Evolutionary conservation across 2,797 vertebrate species (phyloP).

Genomic region (Platyrinchus mystaceus): DNA sequence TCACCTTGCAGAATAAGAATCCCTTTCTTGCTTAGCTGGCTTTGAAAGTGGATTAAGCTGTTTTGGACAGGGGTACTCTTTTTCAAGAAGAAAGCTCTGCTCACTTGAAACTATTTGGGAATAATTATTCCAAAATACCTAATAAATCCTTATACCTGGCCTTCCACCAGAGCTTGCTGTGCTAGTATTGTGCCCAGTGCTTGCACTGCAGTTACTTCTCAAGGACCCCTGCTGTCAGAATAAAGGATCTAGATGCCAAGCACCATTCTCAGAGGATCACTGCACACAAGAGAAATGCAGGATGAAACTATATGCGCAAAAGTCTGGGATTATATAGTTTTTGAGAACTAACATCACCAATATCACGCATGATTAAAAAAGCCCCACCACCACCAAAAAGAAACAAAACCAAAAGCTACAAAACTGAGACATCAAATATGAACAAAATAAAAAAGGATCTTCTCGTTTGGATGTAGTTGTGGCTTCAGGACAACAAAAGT

Average conservation of each 20-base stretch:
- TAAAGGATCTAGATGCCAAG: not conserved
- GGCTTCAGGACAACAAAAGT: not conserved
- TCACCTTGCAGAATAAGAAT: not conserved
- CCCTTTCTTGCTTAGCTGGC: not conserved
- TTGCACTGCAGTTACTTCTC: not conserved
- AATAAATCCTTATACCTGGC: constrained; percentile 21
- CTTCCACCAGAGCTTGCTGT: not conserved
- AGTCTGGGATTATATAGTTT: not conserved
- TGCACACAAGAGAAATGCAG: not conserved
- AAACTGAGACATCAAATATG: not conserved
- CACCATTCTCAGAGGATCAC: not conserved
- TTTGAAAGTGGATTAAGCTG: constrained; percentile 21
- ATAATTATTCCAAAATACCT: constrained; percentile 11
- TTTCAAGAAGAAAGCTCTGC: not conserved
- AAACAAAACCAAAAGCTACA: not conserved
- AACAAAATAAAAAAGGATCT: not conserved
- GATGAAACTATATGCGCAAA: not conserved
- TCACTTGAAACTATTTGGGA: not conserved
- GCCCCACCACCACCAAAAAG: not conserved
- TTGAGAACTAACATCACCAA: not conserved
- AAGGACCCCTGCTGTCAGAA: not conserved
- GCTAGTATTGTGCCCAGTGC: not conserved
- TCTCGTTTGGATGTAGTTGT: not conserved
- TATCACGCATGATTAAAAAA: not conserved
- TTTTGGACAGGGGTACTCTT: not conserved